phyloP scores from a whole-genome alignment of 2,797 vertebrate species.

The Molossus molossus region DNA sequence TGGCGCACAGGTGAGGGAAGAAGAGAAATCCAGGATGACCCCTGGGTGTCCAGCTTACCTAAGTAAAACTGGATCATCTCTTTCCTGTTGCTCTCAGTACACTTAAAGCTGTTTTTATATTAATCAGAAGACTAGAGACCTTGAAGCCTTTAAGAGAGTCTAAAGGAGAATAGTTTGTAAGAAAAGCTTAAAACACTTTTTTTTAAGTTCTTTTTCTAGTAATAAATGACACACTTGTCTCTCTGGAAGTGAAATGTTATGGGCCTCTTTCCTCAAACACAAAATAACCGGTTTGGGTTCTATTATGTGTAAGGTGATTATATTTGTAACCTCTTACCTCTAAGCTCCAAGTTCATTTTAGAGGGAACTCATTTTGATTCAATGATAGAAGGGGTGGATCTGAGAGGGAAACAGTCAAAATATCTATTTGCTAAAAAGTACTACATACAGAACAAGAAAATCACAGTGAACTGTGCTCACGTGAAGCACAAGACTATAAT shows the following conservation, averaged over 20 bases:
- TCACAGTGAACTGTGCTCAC: background rate
- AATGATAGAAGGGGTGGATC: background rate
- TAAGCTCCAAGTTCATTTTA: conserved; percentile 24
- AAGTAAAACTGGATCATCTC: background rate
- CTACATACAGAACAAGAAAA: conserved; percentile 2
- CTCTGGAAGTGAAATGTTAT: conserved; percentile 33
- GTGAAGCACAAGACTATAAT: background rate
- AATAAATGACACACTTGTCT: conserved; percentile 3
- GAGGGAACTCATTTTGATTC: conserved; percentile 1
- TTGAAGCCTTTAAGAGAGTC: background rate
- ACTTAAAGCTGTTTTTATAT: background rate
- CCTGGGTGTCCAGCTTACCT: background rate
- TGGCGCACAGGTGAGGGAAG: background rate
- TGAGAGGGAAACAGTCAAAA: background rate
- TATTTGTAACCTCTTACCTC: background rate
- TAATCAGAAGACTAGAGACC: conserved; percentile 3
- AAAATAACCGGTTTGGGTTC: conserved; percentile 12
- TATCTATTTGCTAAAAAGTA: conserved; percentile 12
- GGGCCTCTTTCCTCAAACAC: conserved; percentile 5
- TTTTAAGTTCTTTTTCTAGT: background rate
- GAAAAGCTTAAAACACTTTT: conserved; percentile 14
- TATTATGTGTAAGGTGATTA: background rate
- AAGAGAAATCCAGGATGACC: background rate
- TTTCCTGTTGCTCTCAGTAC: background rate
- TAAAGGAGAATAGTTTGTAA: background rate